Base-by-base conservation (phyloP, 2,797 vertebrate species). In the Ibycter americanus region DNA sequence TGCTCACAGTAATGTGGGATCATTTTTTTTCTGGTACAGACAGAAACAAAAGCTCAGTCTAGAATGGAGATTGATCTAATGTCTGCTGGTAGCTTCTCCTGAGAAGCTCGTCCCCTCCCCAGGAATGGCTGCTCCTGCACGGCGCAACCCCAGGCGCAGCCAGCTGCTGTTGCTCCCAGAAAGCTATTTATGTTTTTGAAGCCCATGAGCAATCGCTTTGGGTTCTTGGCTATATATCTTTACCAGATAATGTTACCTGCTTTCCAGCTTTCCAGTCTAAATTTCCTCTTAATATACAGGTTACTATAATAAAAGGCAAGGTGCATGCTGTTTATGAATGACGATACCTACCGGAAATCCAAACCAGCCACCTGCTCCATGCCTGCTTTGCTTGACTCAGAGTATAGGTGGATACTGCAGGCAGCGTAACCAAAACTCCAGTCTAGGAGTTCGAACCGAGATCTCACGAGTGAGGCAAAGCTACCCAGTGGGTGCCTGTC, bases 291-390 rank as follows among this genome's bases (percentile, higher is more conserved):
- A 80, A 68, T 29, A 23, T 17, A 21, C 13, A 40, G 23, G 11
- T 71, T 65, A 71, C 5, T n/a, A n/a, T n/a, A n/a, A 18, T 25
- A 56, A 67, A 71, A 73, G 77, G 31, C 8, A 55, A 51, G 44
- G 59, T 22, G 4, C 2, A 3, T 61, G 29, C 26, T 58, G 16
- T 42, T 70, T 44, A 59, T 22, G 31, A 54, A 65, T 29, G 58
- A 34, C 31, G 32, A 71, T 15, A 46, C 6, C 11, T 19, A 22
- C 15, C 6, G 21, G 66, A 63, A 73, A 42, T 44, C 23, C 0
- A 0, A 78, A 52, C 38, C 54, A 61, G 65, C n/a, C 46, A 15
- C 0, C 0, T 18, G 14, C 10, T 40, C 34, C 55, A 21, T 15
- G 14, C 34, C 51, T 58, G 21, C 26, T 87, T 36, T 32, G 4